phyloP scores from a whole-genome alignment of 2,888 invertebrate genomes.

The Monopis laevigella region DNA sequence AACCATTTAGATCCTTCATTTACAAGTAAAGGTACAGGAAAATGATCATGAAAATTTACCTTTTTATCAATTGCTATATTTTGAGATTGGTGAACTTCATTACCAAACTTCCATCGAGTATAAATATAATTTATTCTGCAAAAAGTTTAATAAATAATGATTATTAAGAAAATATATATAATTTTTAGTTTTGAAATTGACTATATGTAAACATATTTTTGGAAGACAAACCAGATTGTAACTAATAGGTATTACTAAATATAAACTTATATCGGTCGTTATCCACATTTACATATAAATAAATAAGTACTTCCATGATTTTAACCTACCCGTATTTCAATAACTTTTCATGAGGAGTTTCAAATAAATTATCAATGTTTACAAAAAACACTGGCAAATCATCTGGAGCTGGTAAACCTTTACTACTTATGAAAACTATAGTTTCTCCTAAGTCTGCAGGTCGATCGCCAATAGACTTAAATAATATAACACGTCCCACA shows the following conservation, averaged over 20 bases:
- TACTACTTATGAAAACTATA: slow-evolving; percentile 38
- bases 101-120: slow-evolving; percentile 34
- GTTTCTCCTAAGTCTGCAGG: slow-evolving; percentile 36
- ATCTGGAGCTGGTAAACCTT: slow-evolving; percentile 44
- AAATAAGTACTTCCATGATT: too few species aligned
- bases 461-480: slow-evolving; percentile 30
- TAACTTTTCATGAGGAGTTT: slow-evolving; percentile 35
- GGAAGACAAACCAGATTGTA: too few species aligned
- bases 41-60: slow-evolving; percentile 33
- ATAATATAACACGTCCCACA: slow-evolving; percentile 37
- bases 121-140: slow-evolving; percentile 42
- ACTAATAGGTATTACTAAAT: too few species aligned
- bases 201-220: too few species aligned
- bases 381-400: slow-evolving; percentile 45
- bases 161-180: too few species aligned
- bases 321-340: slow-evolving; percentile 31
- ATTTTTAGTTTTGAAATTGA: too few species aligned
- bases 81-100: slow-evolving; percentile 30
- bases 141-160: not conserved
- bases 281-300: too few species aligned
- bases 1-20: slow-evolving; percentile 24
- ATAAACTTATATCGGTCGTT: too few species aligned
- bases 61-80: slow-evolving; percentile 21
- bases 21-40: slow-evolving; percentile 27
- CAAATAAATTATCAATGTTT: slow-evolving; percentile 35